These are phyloP conservation scores for Cryptosula pallasiana DNA, from an alignment of 2,888 invertebrate genomes.

Conservation along the genomic window DNA sequence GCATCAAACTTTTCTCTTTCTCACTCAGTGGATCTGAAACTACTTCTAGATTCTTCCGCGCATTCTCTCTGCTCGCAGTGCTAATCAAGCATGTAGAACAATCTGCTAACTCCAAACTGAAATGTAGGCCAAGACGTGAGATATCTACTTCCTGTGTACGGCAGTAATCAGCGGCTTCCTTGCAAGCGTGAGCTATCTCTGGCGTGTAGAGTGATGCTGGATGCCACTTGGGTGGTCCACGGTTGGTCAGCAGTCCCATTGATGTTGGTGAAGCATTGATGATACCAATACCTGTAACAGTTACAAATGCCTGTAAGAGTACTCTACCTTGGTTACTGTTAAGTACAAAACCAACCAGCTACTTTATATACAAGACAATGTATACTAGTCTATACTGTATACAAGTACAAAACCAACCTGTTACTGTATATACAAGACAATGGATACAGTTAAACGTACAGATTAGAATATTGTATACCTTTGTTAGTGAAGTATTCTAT, in stretches of 20 bases:
- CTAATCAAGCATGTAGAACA: constrained; percentile 71
- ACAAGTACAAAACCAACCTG: too few species aligned
- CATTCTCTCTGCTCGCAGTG: constrained; percentile 58
- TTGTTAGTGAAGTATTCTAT: constrained; percentile 62
- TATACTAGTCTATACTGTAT: too few species aligned
- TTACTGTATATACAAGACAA: too few species aligned
- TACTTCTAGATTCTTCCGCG: not conserved
- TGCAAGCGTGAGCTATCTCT: constrained; percentile 38
- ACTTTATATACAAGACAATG: too few species aligned
- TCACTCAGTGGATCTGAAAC: not conserved
- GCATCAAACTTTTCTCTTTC: not conserved
- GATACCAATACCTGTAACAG: constrained; percentile 66
- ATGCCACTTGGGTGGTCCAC: constrained; percentile 57
- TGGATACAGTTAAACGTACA: too few species aligned
- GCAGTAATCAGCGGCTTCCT: constrained; percentile 37
- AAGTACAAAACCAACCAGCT: too few species aligned
- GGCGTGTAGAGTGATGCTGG: constrained; percentile 33
- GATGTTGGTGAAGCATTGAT: constrained; percentile 77
- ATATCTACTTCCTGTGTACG: constrained; percentile 41
- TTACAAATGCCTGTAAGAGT: too few species aligned
- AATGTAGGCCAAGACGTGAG: constrained; percentile 42
- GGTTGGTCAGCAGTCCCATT: constrained; percentile 74
- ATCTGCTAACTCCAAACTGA: constrained; percentile 56
- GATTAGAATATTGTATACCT: too few species aligned
- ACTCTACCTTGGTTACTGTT: too few species aligned